Evolutionary conservation across 2,797 vertebrate species (phyloP), one percentile per base, ranked within the genome.

Genomic region (Cossypha caffra): DNA sequence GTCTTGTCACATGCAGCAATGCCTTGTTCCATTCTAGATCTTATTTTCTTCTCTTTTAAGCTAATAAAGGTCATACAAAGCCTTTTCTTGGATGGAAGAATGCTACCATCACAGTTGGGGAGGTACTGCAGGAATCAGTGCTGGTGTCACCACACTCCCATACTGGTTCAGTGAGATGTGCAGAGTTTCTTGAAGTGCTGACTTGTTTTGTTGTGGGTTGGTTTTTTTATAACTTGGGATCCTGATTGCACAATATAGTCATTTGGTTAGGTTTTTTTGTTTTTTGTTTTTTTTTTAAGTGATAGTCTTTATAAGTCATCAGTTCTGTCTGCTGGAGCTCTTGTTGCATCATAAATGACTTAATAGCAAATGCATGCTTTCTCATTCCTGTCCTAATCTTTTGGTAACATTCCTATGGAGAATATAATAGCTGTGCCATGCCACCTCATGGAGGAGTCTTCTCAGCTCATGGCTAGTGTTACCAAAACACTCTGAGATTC

Each of bases 1-100:
- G 55, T 69, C 51, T 55, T 52, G 33, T 54, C 48, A 55, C 33
- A 8, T 33, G 55, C 84, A 85, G 54, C 54, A 80, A 19, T 69
- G 33, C 67, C 29, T 92, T 50, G 12, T 71, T 89, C 51, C 3
- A 0, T 55, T 59, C 4, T 3, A 42, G 67, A 59, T 23, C 76
- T 84, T 87, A 11, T 87, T 88, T 74, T 48, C 48, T 67, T 63
- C 48, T 51, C 10, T 58, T 86, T 42, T 47, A 31, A 81, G 55
- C 31, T 23, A 73, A 91, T 33, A 37, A 82, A 76, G 63, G 47
- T 82, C 77, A 73, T 58, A 71, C 29, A 5, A 48, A 74, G 35
- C 48, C 25, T 55, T 74, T 57, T 77, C 26, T 84, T 92, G 42
- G 28, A 9, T 1, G 13, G 16, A 74, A 89, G 17, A 84, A 77